These are phyloP conservation scores for Drosophila neoperkinsi DNA, from an alignment of 2,888 invertebrate species.

Conservation along the genomic window DNA sequence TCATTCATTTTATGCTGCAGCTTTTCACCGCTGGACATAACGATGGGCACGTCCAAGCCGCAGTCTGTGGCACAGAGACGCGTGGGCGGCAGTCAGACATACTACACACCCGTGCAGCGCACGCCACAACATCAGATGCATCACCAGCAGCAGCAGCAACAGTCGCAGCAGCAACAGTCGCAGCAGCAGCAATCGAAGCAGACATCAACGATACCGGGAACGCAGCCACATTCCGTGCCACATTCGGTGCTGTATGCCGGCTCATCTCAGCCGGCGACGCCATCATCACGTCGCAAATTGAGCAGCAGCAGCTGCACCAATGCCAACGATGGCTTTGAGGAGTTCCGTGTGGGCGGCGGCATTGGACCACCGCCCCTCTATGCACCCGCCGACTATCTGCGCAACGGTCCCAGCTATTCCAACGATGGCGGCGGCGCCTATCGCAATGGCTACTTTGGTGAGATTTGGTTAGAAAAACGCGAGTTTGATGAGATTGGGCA, in stretches of 20 bases:
- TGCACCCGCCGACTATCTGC: conserved; percentile 79
- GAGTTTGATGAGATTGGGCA: no score
- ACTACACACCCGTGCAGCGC: conserved; percentile 72
- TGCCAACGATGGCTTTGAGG: conserved; percentile 65
- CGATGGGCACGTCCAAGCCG: conserved; percentile 33
- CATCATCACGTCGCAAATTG: conserved; percentile 90
- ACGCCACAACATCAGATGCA: conserved; percentile 67
- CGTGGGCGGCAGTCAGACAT: conserved; percentile 69
- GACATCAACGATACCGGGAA: conserved; percentile 29
- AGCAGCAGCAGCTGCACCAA: conserved; percentile 88
- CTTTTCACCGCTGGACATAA: conserved; percentile 45
- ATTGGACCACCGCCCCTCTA: conserved; percentile 77
- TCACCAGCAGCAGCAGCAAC: conserved; percentile 26
- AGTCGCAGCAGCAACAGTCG: conserved; percentile 53
- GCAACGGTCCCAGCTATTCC: conserved; percentile 82
- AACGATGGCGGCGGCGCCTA: conserved; percentile 80
- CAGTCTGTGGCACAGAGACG: conserved; percentile 63
- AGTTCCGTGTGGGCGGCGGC: conserved; percentile 79
- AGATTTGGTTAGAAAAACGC: background rate
- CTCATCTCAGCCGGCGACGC: conserved; percentile 87
- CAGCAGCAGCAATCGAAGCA: conserved; percentile 82
- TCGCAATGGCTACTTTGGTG: conserved; percentile 84
- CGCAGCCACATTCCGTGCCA: conserved; percentile 87
- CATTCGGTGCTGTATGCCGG: conserved; percentile 86
- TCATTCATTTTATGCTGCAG: conserved; percentile 73